Evolutionary conservation across 2,888 invertebrate genomes (phyloP).

Genomic region (Erebia palarica): DNA sequence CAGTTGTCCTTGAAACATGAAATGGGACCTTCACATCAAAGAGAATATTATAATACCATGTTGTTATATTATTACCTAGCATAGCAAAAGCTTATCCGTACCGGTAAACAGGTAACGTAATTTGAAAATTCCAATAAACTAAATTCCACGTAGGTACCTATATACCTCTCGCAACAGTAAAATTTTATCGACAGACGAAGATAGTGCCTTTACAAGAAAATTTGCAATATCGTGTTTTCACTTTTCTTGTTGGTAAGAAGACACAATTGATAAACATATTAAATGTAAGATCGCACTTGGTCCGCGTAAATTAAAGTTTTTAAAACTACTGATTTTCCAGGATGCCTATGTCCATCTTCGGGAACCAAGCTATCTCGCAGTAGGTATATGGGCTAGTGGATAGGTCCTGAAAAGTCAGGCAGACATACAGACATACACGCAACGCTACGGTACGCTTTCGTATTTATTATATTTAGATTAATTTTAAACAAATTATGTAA

Average conservation of each 20-base stretch:
- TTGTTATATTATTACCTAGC: background rate
- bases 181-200: background rate
- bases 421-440: no score
- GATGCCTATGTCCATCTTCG: no score
- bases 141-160: background rate
- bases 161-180: background rate
- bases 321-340: no score
- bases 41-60: background rate
- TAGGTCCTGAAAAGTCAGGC: no score
- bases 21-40: background rate
- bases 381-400: no score
- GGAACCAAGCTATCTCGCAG: no score
- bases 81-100: background rate
- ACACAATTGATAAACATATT: no score
- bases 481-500: background rate
- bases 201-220: background rate
- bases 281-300: no score
- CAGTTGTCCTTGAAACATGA: no score
- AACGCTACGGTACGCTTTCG: no score
- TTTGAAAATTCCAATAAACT: constrained; percentile 8
- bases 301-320: no score
- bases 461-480: no score
- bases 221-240: constrained; percentile 1
- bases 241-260: background rate
- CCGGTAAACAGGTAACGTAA: background rate